A percentile compares a stretch with the other conserved stretches of the same genome.
Evolutionary conservation across 2,888 invertebrate genomes (phyloP).

Genomic region (Isoperla grammatica): DNA sequence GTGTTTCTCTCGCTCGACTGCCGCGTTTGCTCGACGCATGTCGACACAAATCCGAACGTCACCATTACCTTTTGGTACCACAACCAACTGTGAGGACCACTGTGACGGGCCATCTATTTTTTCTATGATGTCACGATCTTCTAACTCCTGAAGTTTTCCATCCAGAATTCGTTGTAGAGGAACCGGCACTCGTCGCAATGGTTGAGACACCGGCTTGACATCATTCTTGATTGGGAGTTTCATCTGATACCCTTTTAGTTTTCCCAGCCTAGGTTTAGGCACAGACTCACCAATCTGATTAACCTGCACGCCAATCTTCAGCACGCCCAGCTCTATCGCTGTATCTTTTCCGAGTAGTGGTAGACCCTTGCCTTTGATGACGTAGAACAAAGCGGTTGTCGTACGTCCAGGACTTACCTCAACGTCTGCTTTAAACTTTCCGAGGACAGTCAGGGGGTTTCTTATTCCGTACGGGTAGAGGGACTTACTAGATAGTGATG

Average conservation of each 20-base stretch:
- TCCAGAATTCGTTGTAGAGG: slow-evolving; percentile 35
- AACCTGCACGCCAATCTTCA: background rate
- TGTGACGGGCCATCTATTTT: slow-evolving; percentile 23
- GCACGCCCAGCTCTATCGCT: slow-evolving; percentile 12
- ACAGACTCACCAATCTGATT: no score
- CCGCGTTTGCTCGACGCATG: slow-evolving; percentile 32
- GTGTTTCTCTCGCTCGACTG: slow-evolving; percentile 33
- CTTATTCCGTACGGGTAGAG: slow-evolving; percentile 7
- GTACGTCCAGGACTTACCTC: background rate
- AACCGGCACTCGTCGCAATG: slow-evolving; percentile 36
- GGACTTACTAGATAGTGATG: background rate
- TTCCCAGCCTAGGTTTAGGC: background rate
- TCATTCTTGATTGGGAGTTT: background rate
- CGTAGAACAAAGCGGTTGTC: background rate
- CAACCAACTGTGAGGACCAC: slow-evolving; percentile 34
- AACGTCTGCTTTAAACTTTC: background rate
- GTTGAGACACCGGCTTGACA: slow-evolving; percentile 35
- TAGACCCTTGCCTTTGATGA: slow-evolving; percentile 10
- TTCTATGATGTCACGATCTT: slow-evolving; percentile 20
- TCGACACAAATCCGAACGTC: slow-evolving; percentile 35
- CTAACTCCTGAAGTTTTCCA: slow-evolving; percentile 30
- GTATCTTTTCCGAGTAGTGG: slow-evolving; percentile 14
- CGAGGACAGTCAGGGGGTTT: background rate
- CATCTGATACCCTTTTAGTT: background rate
- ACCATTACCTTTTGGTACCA: slow-evolving; percentile 33